Percentiles rank a stretch among this genome's conserved stretches.
Evolutionary conservation across 2,888 invertebrate species (phyloP).

Genomic region (Hypena proboscidalis): DNA sequence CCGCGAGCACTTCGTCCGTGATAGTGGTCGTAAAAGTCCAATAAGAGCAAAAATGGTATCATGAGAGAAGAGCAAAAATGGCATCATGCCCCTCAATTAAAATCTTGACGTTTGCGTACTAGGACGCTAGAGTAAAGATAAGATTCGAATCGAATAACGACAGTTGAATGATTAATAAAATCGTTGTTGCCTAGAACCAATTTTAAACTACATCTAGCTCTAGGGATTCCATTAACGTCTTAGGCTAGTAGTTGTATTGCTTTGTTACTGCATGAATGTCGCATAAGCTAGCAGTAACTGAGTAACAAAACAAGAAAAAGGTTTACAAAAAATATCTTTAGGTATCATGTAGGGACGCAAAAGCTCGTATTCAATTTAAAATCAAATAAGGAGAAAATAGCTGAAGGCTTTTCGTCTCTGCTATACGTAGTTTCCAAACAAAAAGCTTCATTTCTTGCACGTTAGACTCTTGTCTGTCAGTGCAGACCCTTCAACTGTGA

Average conservation of each 20-base stretch:
- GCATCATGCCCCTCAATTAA: slow-evolving; percentile 7
- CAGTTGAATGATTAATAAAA: no score
- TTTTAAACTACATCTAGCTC: no score
- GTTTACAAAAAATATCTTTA: no score
- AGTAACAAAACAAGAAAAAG: no score
- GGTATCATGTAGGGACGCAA: neutral
- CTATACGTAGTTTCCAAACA: slow-evolving; percentile 21
- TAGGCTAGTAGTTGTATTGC: no score
- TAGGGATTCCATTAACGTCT: no score
- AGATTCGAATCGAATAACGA: no score
- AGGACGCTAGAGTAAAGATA: no score
- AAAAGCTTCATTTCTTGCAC: slow-evolving; percentile 34
- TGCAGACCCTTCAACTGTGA: slow-evolving; percentile 37
- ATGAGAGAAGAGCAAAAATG: slow-evolving; percentile 2
- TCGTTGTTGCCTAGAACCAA: no score
- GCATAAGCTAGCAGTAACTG: no score
- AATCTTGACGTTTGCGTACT: slow-evolving; percentile 6
- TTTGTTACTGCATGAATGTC: no score
- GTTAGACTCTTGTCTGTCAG: slow-evolving; percentile 31
- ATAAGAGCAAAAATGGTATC: slow-evolving; percentile 10
- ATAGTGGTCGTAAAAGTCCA: slow-evolving; percentile 13
- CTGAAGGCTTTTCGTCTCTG: slow-evolving; percentile 6
- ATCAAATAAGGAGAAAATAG: slow-evolving; percentile 21
- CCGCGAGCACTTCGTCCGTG: neutral
- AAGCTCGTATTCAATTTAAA: slow-evolving; percentile 7